Evolutionary conservation across 2,888 invertebrate genomes (phyloP), one percentile per base, ranked within the genome.

Genomic region (Drosophila leonis): DNA sequence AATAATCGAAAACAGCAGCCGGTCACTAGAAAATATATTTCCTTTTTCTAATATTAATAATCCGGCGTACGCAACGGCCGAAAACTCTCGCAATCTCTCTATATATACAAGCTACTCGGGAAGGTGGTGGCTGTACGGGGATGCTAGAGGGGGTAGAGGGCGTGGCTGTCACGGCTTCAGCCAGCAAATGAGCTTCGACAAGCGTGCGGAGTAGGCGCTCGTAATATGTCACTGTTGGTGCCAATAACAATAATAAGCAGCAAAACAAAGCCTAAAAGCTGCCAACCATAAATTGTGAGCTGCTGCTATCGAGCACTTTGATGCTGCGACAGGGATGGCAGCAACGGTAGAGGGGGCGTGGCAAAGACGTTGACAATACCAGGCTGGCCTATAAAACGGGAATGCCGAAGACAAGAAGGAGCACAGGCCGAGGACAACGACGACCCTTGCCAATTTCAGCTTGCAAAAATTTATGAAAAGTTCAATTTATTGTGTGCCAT

Each of bases 181-280:
- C 70, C 75, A 72, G 80, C 86, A 85, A 85, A 86, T 86, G 82
- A 85, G 88, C 78, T 82, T 33, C 70, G 84, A 83, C 84, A 85
- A 75, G 63, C 77, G 64, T 49, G 70, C 68, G 37, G 37, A 66
- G 75, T 61, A 75, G 74, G 69, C 60, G 74, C 78, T 76, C 73
- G 78, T 78, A 90, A 88, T 88, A 84, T 88, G 90, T 90, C 87
- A 88, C 88, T 90, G 86, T 88, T 88, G 88, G 90, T 88, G 88
- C 83, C 88, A 90, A 88, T 90, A 88, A 88, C 88, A 88, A 88
- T 90, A 88, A 90, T 86, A 86, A 84, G 86, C 88, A 83, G 89
- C 88, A 84, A 86, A 86, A 89, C 88, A 86, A 84, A 87, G 85
- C 87, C 85, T 84, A 85, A 84, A 86, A 88, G 87, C 89, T 86